Evolutionary conservation across 2,888 invertebrate genomes (phyloP).

Genomic region (Hypena proboscidalis): DNA sequence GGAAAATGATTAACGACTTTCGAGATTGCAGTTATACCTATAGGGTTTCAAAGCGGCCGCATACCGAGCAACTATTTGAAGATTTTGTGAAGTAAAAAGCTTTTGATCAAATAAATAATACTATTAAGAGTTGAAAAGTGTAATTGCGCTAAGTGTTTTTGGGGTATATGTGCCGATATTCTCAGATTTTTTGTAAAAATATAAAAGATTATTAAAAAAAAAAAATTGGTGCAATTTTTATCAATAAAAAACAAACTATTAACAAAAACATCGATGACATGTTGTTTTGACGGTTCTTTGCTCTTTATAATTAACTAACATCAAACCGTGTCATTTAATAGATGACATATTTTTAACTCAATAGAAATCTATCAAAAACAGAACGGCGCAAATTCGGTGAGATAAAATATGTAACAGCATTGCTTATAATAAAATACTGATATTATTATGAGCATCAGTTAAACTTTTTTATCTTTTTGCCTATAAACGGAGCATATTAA

Average conservation of each 20-base stretch:
- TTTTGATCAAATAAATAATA: neutral
- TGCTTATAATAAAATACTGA: no score
- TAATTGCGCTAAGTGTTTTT: no score
- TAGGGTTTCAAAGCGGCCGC: constrained; percentile 16
- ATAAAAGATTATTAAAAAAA: no score
- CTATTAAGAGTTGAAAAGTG: constrained; percentile 4
- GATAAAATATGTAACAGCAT: no score
- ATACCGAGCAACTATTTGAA: constrained; percentile 23
- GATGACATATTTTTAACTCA: constrained; percentile 1
- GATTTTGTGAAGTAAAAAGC: neutral
- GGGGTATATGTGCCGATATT: no score
- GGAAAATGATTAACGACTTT: constrained; percentile 29
- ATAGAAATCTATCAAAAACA: constrained; percentile 10
- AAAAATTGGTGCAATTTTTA: no score
- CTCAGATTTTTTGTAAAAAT: no score
- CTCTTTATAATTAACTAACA: neutral
- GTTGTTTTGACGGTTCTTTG: neutral
- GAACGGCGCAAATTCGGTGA: constrained; percentile 3
- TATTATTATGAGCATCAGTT: no score
- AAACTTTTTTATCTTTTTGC: no score
- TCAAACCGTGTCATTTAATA: neutral
- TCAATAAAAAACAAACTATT: no score
- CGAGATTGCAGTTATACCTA: constrained; percentile 23
- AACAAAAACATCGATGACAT: no score
- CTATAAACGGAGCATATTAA: no score